Evolutionary conservation across 2,113 vertebrate genomes (phyloP), one percentile per base, ranked within the genome.

Genomic region (Dipodomys merriami): DNA sequence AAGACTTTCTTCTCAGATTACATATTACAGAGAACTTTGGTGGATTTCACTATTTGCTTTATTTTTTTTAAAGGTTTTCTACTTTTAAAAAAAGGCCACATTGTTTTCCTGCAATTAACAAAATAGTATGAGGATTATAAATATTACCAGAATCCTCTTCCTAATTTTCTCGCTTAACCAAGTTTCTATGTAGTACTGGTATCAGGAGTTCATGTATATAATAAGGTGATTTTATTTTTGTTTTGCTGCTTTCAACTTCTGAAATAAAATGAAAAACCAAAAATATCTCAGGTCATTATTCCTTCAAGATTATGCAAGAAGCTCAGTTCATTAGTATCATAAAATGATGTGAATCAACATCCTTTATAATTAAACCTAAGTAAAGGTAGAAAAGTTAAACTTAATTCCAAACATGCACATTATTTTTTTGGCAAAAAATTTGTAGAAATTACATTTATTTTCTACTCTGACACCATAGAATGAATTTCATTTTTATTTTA

Each of bases 211-310:
- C 6, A 6, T 15, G 33, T 23, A 53, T 30, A n/a, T 68, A 22
- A 68, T 77, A 74, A 84, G 13, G 18, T 60, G 18, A 57, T 60
- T 72, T 79, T 53, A 29, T 91, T 13, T 78, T 29, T 39, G 15
- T 77, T 74, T 85, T 64, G 30, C 29, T 30, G 80, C 81, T 96
- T 91, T 91, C 27, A 64, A 79, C 44, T 72, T 73, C 60, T 85
- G 67, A 93, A 86, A 88, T 77, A 79, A 93, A 93, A 93, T 64
- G 39, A 88, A 95, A 64, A 94, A n/a, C 6, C 71, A 27, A 84
- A 91, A 85, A 71, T 39, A 91, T 67, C 60, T 65, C 82, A 71
- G 62, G 25, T 53, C 77, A 74, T 12, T 80, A 27, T 68, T 85
- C n/a, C 39, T 85, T 39, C 12, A 91, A 53, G 64, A 90, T 53